Base-by-base conservation (phyloP, 1,140 invertebrate species). In the Coenobita brevimanus region DNA sequence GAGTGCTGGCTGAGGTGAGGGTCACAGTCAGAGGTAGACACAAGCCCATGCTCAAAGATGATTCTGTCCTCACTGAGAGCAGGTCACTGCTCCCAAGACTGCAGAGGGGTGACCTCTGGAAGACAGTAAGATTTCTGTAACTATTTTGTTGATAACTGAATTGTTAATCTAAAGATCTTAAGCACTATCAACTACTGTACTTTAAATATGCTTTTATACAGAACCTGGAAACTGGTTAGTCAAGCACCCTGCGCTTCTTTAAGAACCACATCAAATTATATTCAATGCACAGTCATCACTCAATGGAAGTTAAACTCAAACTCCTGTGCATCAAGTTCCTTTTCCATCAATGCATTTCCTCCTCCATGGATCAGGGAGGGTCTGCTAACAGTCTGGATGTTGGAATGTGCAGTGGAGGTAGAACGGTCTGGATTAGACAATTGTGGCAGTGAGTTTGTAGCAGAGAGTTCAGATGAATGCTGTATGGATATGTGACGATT, bases 51-150 rank as follows among this genome's bases (percentile, higher is more conserved):
- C 27, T 64, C 73, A 85, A 54, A 62, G 82, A 64, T 33, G 82
- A n/a, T 78, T 87, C 85, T 80, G 85, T 27, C 85, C 67, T 87
- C 78, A 54, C 38, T 64, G 85, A 64, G 76, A 41, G 78, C 60
- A 80, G 76, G 57, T 43, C 78, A 50, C 78, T 87, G 78, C 76
- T 80, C 85, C 85, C 76, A 50, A 80, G 60, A 80, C 85, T 87
- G 85, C 64, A 80, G 64, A 87, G 85, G 85, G 85, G 46, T 50
- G 76, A 54, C 85, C 85, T 87, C 85, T 87, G 85, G 85, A 87
- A 87, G 85, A 87, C 85, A 87, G 85, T 80, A 87, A 87, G 85
- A 87, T 71, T 80, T 86, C 78, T 87, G 73, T 85, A 60, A 85
- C 71, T 76, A 78, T 85, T 85, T 54, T 46, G 50, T 71, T 80